Conservation (phyloP, 2,113 vertebrate species). For the Malurus alboscapulatus region DNA sequence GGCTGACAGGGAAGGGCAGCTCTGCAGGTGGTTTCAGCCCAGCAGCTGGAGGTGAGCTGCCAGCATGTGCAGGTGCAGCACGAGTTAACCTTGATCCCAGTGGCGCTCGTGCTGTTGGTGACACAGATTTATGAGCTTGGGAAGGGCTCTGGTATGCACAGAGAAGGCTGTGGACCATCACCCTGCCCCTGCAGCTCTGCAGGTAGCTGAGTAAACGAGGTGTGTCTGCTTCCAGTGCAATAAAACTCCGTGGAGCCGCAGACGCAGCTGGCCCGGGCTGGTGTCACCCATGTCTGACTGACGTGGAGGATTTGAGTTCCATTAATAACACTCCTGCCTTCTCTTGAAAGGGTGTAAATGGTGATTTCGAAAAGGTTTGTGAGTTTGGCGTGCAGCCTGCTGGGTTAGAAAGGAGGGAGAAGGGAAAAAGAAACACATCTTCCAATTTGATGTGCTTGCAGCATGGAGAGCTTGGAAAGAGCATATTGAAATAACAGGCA, state of each 20-base stretch:
- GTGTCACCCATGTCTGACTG: neutral
- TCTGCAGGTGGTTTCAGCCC: neutral
- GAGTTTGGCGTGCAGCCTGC: neutral
- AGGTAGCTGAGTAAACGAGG: neutral
- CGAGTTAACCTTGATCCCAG: neutral
- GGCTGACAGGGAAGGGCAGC: rapidly evolving
- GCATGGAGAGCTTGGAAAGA: neutral
- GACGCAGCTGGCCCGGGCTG: neutral
- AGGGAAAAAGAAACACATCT: neutral
- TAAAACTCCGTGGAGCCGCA: neutral
- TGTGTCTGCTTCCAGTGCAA: neutral
- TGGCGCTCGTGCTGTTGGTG: rapidly evolving
- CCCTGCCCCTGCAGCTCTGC: neutral
- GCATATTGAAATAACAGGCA: neutral
- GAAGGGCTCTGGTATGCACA: neutral
- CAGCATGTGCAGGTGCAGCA: rapidly evolving
- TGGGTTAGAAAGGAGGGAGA: neutral
- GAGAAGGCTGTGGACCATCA: neutral
- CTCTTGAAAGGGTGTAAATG: neutral
- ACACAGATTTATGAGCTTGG: neutral
- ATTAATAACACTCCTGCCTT: neutral
- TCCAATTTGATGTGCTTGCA: neutral
- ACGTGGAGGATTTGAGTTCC: neutral
- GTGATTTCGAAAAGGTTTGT: neutral
- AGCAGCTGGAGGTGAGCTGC: neutral